Evolutionary conservation across 1,140 invertebrate genomes (phyloP), one percentile per base, ranked within the genome.

Genomic region (Zelostemma sp.): DNA sequence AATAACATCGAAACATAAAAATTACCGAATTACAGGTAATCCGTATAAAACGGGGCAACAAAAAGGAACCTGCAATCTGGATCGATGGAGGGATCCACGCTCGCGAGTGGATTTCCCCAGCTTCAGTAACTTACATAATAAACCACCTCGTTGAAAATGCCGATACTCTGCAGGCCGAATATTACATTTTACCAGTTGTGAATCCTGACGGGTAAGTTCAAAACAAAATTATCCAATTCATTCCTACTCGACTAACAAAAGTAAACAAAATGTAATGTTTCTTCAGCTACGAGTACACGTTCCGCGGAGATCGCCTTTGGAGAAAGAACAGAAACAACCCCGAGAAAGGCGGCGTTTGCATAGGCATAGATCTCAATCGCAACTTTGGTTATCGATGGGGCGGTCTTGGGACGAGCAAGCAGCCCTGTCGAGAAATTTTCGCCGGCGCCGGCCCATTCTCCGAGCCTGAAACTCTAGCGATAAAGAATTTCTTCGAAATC

Each of bases 21-120:
- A n/a, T n/a, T n/a, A n/a, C n/a, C n/a, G n/a, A n/a, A n/a, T n/a
- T n/a, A n/a, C 54, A 89, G 88, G 79, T 90, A 12, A 59, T 89
- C 19, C 88, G 90, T 58, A 92, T 93, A 28, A 92, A 91, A 40
- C 81, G 81, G 14, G 83, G 83, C 3, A 61, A 72, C 6, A 35
- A 70, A 49, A 70, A 74, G 5, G 80, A 75, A n/a, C 82, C 85
- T 8, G 85, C 83, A 21, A 85, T 85, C 35, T 88, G 82, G 87
- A 87, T 93, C 48, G 91, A 93, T 78, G 90, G 90, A 56, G 91
- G 90, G 14, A 92, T 91, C 46, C 91, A 91, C 72, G 89, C 91
- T 0, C 84, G 90, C 53, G 91, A 95, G 86, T 95, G 94, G 93
- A 93, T 95, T 33, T 89, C 92, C 0, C 91, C 93, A 5, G 92